Conservation (phyloP, 1,140 invertebrate genomes). For the Eriocheir sinensis region DNA sequence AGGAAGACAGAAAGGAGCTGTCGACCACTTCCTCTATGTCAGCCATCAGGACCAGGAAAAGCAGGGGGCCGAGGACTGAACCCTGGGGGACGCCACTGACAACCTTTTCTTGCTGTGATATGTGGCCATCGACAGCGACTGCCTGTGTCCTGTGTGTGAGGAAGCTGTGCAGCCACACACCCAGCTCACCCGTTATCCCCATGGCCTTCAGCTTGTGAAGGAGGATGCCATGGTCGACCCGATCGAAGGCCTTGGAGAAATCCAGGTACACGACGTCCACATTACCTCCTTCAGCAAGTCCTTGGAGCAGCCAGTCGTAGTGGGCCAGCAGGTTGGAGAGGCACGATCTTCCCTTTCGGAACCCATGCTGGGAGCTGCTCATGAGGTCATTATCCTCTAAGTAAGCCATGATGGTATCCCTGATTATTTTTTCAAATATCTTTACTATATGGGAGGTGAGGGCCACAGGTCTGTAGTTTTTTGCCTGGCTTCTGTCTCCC, state of each 20-base stretch:
- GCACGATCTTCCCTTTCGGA: background rate
- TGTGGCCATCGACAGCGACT: background rate
- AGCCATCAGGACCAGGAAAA: background rate
- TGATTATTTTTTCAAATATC: background rate
- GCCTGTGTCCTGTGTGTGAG: background rate
- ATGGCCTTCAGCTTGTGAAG: constrained; percentile 39
- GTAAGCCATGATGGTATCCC: no score
- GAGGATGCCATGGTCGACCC: constrained; percentile 27
- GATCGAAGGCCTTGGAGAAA: background rate
- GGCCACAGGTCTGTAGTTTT: constrained; percentile 16
- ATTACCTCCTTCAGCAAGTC: background rate
- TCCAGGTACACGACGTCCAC: background rate
- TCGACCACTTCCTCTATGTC: background rate
- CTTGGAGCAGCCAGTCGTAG: background rate
- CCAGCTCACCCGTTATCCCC: background rate
- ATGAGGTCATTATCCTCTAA: background rate
- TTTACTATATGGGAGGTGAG: background rate
- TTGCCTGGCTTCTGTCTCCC: background rate
- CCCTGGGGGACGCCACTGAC: constrained; percentile 38
- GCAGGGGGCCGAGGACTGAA: background rate
- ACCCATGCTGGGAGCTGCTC: background rate
- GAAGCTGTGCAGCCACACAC: constrained; percentile 24
- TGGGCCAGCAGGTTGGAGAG: background rate
- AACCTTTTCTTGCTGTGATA: background rate
- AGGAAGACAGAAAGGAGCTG: background rate